A percentile compares a stretch with the other conserved stretches of the same genome.
These are phyloP conservation scores for Abrostola tripartita DNA, from an alignment of 2,888 invertebrate genomes.

Conservation along the genomic window DNA sequence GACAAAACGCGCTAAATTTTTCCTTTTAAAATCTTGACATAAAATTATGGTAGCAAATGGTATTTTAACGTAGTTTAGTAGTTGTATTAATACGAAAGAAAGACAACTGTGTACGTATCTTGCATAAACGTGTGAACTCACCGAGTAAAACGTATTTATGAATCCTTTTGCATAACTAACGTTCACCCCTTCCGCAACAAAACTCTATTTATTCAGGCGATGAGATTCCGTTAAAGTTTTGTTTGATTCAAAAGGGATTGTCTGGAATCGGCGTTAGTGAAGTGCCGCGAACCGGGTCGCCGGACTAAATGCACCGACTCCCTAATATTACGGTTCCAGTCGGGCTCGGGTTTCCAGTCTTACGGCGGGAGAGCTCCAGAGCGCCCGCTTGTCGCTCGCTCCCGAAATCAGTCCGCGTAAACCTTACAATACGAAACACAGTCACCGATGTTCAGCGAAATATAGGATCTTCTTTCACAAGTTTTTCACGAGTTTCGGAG, in stretches of 20 bases:
- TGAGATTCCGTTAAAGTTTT: conserved; percentile 37
- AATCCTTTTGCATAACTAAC: conserved; percentile 23
- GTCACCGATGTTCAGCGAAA: conserved; percentile 19
- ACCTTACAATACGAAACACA: conserved; percentile 40
- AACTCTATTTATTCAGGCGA: conserved; percentile 26
- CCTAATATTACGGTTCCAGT: conserved; percentile 68
- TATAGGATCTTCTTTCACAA: conserved; percentile 24
- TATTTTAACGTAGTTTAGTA: too few species aligned
- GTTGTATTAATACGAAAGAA: background rate
- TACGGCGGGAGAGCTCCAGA: conserved; percentile 65
- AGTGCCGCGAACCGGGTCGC: conserved; percentile 51
- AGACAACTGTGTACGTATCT: background rate
- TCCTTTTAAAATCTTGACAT: too few species aligned
- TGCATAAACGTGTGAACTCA: background rate
- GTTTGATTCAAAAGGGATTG: conserved; percentile 48
- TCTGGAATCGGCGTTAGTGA: conserved; percentile 50
- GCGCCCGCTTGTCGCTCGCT: conserved; percentile 61
- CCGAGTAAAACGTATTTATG: conserved; percentile 10
- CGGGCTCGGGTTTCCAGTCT: conserved; percentile 66
- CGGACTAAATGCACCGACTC: conserved; percentile 60
- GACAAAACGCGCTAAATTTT: too few species aligned
- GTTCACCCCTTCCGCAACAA: conserved; percentile 26
- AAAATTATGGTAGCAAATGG: too few species aligned
- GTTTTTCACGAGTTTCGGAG: conserved; percentile 35
- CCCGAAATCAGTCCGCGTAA: conserved; percentile 43